Conservation (phyloP, 2,113 vertebrate genomes). For the Zosterops pallidus region DNA sequence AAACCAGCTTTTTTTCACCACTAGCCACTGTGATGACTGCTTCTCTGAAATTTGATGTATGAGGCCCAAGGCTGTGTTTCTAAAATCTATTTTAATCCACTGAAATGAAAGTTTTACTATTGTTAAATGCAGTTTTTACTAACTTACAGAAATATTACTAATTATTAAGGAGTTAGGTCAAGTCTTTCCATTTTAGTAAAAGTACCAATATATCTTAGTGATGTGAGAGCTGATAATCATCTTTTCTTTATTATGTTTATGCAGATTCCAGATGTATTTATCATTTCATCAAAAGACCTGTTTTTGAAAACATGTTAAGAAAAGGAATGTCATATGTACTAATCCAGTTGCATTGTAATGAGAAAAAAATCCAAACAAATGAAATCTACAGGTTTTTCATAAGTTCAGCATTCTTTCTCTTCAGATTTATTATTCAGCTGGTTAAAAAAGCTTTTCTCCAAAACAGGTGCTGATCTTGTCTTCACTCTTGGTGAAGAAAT, state of each 20-base stretch:
- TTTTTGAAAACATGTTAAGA: background rate
- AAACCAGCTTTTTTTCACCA: background rate
- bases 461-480: background rate
- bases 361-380: background rate
- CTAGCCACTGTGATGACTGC: background rate
- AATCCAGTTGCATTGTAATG: background rate
- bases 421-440: background rate
- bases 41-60: background rate
- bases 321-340: background rate
- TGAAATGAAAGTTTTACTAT: background rate
- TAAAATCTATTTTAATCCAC: slow-evolving; percentile 2
- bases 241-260: background rate
- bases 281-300: background rate
- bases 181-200: background rate
- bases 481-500: background rate
- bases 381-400: background rate
- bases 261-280: background rate
- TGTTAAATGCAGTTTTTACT: background rate
- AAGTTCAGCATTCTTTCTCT: background rate
- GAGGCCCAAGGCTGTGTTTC: background rate
- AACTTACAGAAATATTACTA: background rate
- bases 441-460: background rate
- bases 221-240: background rate
- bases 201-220: background rate
- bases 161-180: background rate